Evolutionary conservation across 2,888 invertebrate species (phyloP).

Genomic region (Sussaba pulchella): DNA sequence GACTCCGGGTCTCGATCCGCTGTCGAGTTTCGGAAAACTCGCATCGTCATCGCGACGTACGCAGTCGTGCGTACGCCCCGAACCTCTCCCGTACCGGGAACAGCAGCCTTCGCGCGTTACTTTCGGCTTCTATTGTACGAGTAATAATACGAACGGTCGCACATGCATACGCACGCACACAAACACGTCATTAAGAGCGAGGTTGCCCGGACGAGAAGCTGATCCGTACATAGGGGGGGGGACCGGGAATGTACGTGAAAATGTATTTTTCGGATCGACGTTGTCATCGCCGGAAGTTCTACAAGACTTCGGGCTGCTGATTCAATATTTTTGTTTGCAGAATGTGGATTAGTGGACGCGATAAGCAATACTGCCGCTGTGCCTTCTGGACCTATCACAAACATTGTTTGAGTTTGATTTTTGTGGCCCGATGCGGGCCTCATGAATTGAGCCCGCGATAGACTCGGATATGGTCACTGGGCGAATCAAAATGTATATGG

Average conservation of each 20-base stretch:
- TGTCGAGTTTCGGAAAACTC: slow-evolving; percentile 63
- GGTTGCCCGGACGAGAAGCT: slow-evolving; percentile 7
- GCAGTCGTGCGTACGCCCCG: slow-evolving; percentile 40
- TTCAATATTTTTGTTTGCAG: background rate
- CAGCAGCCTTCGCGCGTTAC: slow-evolving; percentile 46
- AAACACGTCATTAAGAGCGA: slow-evolving; percentile 1
- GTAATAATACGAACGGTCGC: slow-evolving; percentile 60
- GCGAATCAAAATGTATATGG: too few relatives aligned
- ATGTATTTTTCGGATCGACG: background rate
- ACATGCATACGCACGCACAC: slow-evolving; percentile 26
- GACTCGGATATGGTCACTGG: too few relatives aligned
- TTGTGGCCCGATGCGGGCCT: background rate
- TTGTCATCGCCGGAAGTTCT: slow-evolving; percentile 20
- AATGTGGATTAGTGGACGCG: background rate
- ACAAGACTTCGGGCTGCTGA: background rate
- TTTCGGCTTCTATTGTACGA: slow-evolving; percentile 61
- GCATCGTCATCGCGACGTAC: slow-evolving; percentile 57
- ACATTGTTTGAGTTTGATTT: background rate
- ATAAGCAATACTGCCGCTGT: background rate
- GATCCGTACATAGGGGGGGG: slow-evolving; percentile 12
- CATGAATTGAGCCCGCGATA: too few relatives aligned
- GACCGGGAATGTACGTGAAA: background rate
- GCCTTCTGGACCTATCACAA: background rate
- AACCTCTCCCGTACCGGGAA: slow-evolving; percentile 51
- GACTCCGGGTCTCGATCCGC: slow-evolving; percentile 65